A percentile compares a stretch with the other conserved stretches of the same genome.
phyloP scores from a whole-genome alignment of 2,797 vertebrate species.

The Tolypeutes matacus region DNA sequence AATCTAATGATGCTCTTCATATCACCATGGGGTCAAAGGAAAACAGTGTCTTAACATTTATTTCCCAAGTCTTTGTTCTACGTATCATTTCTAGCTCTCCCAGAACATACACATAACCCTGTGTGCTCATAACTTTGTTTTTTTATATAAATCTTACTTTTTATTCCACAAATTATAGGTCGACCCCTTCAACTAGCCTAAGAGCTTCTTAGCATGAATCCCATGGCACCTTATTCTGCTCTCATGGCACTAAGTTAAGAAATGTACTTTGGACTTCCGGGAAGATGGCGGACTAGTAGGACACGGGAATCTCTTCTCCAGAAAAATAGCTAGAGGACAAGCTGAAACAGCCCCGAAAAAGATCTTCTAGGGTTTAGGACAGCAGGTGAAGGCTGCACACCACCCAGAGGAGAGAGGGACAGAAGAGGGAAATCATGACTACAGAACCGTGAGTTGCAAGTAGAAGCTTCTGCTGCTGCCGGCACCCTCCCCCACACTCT shows the following conservation, averaged over 20 bases:
- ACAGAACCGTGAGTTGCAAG: too few species aligned
- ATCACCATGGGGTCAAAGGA: not conserved
- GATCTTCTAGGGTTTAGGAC: too few species aligned
- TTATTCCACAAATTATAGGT: not conserved
- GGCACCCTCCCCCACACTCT: too few species aligned
- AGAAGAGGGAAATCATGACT: too few species aligned
- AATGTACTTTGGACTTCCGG: too few species aligned
- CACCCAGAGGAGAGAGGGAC: too few species aligned
- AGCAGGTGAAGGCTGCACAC: too few species aligned
- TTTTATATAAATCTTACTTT: not conserved
- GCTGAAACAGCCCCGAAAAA: too few species aligned
- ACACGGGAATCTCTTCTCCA: too few species aligned
- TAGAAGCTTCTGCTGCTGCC: too few species aligned
- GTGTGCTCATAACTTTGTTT: not conserved
- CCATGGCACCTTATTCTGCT: not conserved
- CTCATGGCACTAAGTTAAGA: not conserved
- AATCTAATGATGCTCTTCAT: not conserved
- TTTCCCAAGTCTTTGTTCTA: not conserved
- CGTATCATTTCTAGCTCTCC: not conserved
- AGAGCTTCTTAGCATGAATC: not conserved
- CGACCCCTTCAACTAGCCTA: not conserved
- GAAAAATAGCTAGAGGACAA: too few species aligned
- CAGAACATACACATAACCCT: not conserved
- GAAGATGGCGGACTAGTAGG: too few species aligned
- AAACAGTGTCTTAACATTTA: not conserved